A percentile compares a stretch with the other conserved stretches of the same genome.
Evolutionary conservation across 2,797 vertebrate species (phyloP).

Genomic region (Leptoclinus maculatus): DNA sequence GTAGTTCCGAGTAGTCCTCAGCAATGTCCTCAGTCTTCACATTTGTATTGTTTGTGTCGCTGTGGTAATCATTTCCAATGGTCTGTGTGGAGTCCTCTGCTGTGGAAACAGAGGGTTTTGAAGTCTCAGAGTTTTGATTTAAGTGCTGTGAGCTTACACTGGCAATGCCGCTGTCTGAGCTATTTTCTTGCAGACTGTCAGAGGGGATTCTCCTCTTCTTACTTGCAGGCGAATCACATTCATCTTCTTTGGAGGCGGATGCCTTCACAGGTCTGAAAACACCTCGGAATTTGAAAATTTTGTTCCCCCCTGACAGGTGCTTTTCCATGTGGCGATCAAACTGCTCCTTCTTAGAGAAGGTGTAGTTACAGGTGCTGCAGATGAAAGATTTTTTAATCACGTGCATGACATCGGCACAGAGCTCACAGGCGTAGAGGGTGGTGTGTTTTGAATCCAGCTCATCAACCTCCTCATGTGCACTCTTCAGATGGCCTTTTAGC

Average conservation of each 20-base stretch:
- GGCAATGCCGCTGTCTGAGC: constrained; percentile 76
- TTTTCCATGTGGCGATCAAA: constrained; percentile 99
- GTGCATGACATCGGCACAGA: constrained; percentile 97
- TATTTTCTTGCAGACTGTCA: constrained; percentile 69
- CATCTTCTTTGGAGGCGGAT: constrained; percentile 78
- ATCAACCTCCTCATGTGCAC: constrained; percentile 86
- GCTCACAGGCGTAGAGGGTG: constrained; percentile 95
- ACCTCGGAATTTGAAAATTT: constrained; percentile 92
- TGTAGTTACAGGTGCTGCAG: constrained; percentile 99
- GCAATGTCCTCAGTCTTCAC: constrained; percentile 84
- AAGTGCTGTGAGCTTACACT: constrained; percentile 69
- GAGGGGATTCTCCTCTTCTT: constrained; percentile 86
- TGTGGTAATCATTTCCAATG: constrained; percentile 48
- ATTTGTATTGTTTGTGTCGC: constrained; percentile 67
- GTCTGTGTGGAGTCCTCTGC: constrained; percentile 76
- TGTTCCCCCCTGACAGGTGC: constrained; percentile 89
- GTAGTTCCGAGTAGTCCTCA: constrained; percentile 82
- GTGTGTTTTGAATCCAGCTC: constrained; percentile 94
- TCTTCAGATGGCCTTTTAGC: constrained; percentile 91
- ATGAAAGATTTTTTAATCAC: constrained; percentile 97
- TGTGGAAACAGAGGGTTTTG: constrained; percentile 68
- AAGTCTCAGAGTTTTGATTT: constrained; percentile 69
- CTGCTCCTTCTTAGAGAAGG: constrained; percentile 98
- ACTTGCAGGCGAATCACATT: constrained; percentile 79
- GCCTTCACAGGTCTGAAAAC: constrained; percentile 88